phyloP scores from a whole-genome alignment of 53 echinoderm and acorn worm species.

The Stichopus horrens region DNA sequence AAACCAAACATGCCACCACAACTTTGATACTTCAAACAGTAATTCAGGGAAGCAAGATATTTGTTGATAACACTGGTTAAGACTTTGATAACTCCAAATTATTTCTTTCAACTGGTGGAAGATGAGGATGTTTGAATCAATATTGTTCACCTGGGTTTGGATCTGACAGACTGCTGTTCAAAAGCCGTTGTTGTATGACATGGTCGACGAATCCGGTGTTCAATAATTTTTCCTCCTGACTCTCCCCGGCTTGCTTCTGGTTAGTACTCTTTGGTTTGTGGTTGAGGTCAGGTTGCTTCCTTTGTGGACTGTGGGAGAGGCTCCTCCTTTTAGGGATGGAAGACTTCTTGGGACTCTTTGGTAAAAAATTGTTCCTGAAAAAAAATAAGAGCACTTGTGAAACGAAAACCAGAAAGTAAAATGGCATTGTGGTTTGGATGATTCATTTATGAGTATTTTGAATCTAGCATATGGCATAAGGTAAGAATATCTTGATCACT shows the following conservation, averaged over 20 bases:
- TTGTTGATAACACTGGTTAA: no score
- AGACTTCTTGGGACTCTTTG: constrained; percentile 59
- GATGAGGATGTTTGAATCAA: background rate
- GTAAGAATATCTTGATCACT: no score
- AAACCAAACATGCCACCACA: no score
- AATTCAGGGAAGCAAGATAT: no score
- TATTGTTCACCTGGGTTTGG: constrained; percentile 53
- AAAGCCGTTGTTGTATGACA: constrained; percentile 42
- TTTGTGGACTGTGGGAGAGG: constrained; percentile 81
- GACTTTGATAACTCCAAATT: no score
- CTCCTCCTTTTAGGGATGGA: constrained; percentile 65
- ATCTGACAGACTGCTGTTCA: constrained; percentile 64
- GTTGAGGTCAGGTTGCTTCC: constrained; percentile 53
- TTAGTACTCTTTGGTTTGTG: constrained; percentile 56
- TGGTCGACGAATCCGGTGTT: constrained; percentile 30
- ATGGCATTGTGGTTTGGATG: no score
- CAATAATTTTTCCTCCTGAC: constrained; percentile 62
- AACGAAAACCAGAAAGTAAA: no score
- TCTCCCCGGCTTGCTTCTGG: constrained; percentile 39
- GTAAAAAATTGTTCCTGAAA: background rate
- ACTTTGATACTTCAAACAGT: no score
- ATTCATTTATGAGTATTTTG: no score
- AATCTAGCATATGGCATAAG: no score
- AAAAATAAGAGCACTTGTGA: background rate
- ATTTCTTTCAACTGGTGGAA: no score